Evolutionary conservation across 1,140 invertebrate species (phyloP).

Genomic region (Rhagoletis zephyria): DNA sequence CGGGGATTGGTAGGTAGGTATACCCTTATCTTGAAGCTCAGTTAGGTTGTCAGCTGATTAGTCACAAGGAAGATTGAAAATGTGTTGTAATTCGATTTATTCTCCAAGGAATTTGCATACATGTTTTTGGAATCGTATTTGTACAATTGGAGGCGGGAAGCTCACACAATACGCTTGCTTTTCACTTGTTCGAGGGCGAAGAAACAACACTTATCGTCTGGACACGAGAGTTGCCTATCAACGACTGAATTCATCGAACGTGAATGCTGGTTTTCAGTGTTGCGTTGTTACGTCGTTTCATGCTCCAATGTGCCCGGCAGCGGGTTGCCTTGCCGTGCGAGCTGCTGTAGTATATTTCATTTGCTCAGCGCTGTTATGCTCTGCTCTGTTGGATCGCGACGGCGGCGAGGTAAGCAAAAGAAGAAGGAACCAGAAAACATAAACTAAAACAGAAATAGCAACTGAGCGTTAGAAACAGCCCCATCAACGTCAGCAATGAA

Average conservation of each 20-base stretch:
- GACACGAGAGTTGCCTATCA: constrained; percentile 70
- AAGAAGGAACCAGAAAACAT: neutral
- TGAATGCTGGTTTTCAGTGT: constrained; percentile 54
- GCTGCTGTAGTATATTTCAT: neutral
- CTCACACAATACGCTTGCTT: neutral
- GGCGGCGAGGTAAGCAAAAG: constrained; percentile 6
- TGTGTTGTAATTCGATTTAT: constrained; percentile 13
- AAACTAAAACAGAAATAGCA: constrained; percentile 6
- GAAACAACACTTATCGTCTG: constrained; percentile 67
- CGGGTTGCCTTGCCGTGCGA: neutral
- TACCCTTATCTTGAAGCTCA: neutral
- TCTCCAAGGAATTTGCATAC: constrained; percentile 10
- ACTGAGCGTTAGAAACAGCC: neutral
- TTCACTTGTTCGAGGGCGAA: neutral
- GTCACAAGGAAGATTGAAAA: neutral
- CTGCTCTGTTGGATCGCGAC: constrained; percentile 43
- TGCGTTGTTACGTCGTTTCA: constrained; percentile 29
- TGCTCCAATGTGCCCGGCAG: neutral
- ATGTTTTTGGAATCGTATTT: neutral
- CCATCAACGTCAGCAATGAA: neutral
- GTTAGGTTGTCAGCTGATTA: neutral
- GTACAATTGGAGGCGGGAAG: constrained; percentile 11
- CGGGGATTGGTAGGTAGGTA: neutral
- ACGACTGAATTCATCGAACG: constrained; percentile 62
- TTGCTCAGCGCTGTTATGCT: constrained; percentile 14